Percentiles rank a stretch among this genome's conserved stretches.
phyloP scores from a whole-genome alignment of 2,113 vertebrate genomes.

The Xenopus borealis region DNA sequence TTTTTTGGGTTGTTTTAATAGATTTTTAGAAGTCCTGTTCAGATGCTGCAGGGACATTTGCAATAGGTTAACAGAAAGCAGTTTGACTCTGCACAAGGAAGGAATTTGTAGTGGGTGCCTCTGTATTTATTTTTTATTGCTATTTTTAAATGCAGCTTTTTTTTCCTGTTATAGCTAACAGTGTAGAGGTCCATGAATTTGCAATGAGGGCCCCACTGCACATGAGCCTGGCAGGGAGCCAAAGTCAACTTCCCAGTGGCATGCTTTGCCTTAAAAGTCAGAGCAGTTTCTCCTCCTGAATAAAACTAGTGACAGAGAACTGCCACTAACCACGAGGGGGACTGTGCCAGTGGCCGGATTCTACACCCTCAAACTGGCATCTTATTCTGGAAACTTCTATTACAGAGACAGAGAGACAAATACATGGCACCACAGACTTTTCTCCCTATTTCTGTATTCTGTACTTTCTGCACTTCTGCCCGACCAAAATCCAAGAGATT shows the following conservation, averaged over 20 bases:
- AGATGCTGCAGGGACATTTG: no score
- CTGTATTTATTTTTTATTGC: conserved; percentile 65
- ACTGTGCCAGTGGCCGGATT: not conserved
- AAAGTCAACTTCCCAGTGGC: conserved; percentile 81
- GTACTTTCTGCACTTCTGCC: no score
- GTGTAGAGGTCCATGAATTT: conserved; percentile 77
- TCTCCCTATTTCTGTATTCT: no score
- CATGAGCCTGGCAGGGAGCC: conserved; percentile 76
- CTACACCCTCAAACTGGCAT: no score
- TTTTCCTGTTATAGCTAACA: conserved; percentile 54
- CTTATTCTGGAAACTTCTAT: no score
- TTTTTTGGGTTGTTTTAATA: no score
- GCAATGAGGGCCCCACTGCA: conserved; percentile 77
- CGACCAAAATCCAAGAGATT: no score
- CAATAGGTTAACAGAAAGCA: no score
- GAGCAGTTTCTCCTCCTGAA: conserved; percentile 54
- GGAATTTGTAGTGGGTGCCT: conserved; percentile 76
- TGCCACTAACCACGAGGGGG: conserved; percentile 65
- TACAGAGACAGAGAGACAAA: no score
- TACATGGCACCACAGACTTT: no score
- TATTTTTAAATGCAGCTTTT: no score
- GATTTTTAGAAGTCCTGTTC: no score
- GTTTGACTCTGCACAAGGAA: conserved; percentile 50
- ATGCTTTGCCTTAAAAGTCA: conserved; percentile 74
- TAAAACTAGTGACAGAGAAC: conserved; percentile 71